Conservation (phyloP, 1,140 invertebrate genomes). For the Helicoverpa zea region DNA sequence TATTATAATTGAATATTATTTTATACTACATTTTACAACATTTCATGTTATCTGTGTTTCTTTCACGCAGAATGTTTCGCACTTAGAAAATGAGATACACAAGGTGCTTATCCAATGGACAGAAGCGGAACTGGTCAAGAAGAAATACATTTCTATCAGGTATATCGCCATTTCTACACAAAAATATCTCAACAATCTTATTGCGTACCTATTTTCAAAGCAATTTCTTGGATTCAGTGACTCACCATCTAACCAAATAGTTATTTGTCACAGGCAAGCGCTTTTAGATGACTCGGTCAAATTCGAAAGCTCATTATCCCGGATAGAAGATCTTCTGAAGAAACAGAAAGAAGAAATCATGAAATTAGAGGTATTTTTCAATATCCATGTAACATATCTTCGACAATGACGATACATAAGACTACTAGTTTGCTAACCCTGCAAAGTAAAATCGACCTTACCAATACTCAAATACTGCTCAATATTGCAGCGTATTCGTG, state of each 20-base stretch:
- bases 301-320: slow-evolving; percentile 91
- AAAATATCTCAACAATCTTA: not conserved
- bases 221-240: no score
- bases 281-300: slow-evolving; percentile 90
- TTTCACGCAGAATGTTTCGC: slow-evolving; percentile 88
- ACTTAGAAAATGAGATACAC: slow-evolving; percentile 92
- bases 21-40: no score
- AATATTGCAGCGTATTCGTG: slow-evolving; percentile 86
- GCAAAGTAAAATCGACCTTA: no score
- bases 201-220: no score
- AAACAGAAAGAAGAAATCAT: slow-evolving; percentile 91
- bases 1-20: not conserved
- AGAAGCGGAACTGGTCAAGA: slow-evolving; percentile 92
- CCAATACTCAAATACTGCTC: no score
- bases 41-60: not conserved
- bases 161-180: slow-evolving; percentile 42
- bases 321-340: slow-evolving; percentile 89
- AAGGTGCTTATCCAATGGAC: slow-evolving; percentile 92
- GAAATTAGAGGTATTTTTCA: slow-evolving; percentile 87
- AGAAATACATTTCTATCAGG: slow-evolving; percentile 92
- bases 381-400: not conserved
- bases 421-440: no score
- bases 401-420: no score
- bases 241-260: no score
- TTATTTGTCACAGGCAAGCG: slow-evolving; percentile 84